Evolutionary conservation across 2,888 invertebrate genomes (phyloP).

Genomic region (Noctuana brunneofusca): DNA sequence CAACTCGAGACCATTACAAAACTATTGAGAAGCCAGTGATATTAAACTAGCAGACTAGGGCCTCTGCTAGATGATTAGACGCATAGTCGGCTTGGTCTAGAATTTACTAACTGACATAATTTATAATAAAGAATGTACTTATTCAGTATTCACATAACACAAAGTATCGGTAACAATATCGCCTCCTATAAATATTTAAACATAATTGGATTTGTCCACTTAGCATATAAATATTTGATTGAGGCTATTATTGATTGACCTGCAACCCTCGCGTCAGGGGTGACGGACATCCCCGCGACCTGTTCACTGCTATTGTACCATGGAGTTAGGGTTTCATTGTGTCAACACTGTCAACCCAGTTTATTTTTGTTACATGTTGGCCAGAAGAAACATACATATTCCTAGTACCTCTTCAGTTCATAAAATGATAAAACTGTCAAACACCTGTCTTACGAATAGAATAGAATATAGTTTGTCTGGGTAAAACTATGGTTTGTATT

Average conservation of each 20-base stretch:
- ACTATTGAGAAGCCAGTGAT: too few species aligned
- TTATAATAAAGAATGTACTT: not conserved
- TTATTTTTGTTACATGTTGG: not conserved
- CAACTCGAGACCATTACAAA: too few species aligned
- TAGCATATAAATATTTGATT: slow-evolving; percentile 56
- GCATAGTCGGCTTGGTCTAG: not conserved
- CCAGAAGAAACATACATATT: not conserved
- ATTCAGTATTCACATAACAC: not conserved
- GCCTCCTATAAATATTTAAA: not conserved
- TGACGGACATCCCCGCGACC: slow-evolving; percentile 39
- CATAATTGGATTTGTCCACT: slow-evolving; percentile 39
- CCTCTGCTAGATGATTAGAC: too few species aligned
- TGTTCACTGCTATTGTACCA: slow-evolving; percentile 10
- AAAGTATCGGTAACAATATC: not conserved
- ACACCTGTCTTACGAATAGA: too few species aligned
- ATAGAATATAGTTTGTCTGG: too few species aligned
- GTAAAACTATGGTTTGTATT: too few species aligned
- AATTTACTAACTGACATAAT: not conserved
- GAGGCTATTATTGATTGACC: slow-evolving; percentile 53
- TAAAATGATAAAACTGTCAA: not conserved
- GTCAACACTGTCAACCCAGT: slow-evolving; percentile 6
- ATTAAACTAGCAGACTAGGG: too few species aligned
- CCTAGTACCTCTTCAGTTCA: not conserved
- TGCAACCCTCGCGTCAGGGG: slow-evolving; percentile 44
- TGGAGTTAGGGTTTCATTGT: not conserved